Conservation (phyloP, 2,888 invertebrate species). For the Cataglyphis altisquamis region DNA sequence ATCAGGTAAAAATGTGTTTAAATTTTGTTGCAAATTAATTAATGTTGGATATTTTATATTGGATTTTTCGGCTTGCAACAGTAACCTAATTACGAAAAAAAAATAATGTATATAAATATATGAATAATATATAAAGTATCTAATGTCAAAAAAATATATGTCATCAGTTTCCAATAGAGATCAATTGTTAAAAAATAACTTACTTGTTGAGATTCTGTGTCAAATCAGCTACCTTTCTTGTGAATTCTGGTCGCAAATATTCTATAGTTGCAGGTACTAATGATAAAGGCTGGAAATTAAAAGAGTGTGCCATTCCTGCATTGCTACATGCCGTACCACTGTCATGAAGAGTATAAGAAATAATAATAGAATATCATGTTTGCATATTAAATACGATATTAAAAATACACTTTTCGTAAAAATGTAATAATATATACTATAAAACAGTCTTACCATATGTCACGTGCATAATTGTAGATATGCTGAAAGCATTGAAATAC, state of each 20-base stretch:
- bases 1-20: conserved; percentile 77
- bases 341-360: conserved; percentile 38
- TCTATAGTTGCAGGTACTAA: conserved; percentile 67
- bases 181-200: conserved; percentile 58
- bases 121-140: neutral
- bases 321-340: conserved; percentile 78
- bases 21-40: conserved; percentile 73
- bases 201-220: conserved; percentile 76
- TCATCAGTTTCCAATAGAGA: neutral
- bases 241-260: conserved; percentile 76
- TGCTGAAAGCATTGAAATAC: conserved; percentile 80
- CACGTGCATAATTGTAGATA: conserved; percentile 79
- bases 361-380: neutral
- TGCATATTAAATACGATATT: neutral
- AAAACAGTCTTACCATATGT: conserved; percentile 76
- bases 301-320: conserved; percentile 75
- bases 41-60: conserved; percentile 73
- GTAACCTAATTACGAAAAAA: conserved; percentile 68
- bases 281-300: conserved; percentile 72
- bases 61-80: conserved; percentile 73
- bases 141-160: neutral
- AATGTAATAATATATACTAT: neutral
- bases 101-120: neutral
- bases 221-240: conserved; percentile 77
- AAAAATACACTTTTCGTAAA: neutral